These are phyloP conservation scores for Ophonus ardosiacus DNA, from an alignment of 2,888 invertebrate species.

Conservation along the genomic window DNA sequence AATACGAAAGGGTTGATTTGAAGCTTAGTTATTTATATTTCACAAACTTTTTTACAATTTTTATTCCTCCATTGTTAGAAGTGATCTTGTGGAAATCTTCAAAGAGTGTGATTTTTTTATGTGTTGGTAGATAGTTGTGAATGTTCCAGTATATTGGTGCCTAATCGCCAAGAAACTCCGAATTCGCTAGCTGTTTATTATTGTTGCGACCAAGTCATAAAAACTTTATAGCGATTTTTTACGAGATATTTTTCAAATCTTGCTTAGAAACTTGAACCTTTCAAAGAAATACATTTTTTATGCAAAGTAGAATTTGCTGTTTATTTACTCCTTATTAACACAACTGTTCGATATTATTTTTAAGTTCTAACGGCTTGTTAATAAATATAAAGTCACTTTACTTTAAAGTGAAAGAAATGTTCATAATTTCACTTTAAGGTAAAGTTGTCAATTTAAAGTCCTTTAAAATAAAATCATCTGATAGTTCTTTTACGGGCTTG, in stretches of 20 bases:
- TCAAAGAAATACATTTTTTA: not conserved
- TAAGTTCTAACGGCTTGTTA: too few species aligned
- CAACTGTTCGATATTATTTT: too few species aligned
- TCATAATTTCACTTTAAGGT: too few species aligned
- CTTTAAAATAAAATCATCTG: too few species aligned
- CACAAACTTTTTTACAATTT: too few species aligned
- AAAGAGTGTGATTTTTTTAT: not conserved
- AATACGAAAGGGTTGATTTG: too few species aligned
- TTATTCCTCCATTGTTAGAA: too few species aligned
- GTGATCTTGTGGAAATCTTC: not conserved
- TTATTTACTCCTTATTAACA: not conserved
- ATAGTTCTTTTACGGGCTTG: too few species aligned
- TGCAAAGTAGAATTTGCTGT: not conserved
- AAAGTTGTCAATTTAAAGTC: too few species aligned
- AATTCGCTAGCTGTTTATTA: conserved; percentile 6
- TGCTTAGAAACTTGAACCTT: not conserved
- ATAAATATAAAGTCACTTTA: too few species aligned
- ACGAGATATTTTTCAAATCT: not conserved
- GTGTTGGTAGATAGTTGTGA: not conserved
- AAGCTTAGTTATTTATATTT: too few species aligned
- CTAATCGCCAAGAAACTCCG: conserved; percentile 24
- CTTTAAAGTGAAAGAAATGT: too few species aligned
- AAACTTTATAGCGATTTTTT: conserved; percentile 24
- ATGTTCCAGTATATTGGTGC: conserved; percentile 27
- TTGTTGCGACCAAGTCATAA: conserved; percentile 6